Evolutionary conservation across 2,113 vertebrate species (phyloP).

Genomic region (Tragelaphus scriptus): DNA sequence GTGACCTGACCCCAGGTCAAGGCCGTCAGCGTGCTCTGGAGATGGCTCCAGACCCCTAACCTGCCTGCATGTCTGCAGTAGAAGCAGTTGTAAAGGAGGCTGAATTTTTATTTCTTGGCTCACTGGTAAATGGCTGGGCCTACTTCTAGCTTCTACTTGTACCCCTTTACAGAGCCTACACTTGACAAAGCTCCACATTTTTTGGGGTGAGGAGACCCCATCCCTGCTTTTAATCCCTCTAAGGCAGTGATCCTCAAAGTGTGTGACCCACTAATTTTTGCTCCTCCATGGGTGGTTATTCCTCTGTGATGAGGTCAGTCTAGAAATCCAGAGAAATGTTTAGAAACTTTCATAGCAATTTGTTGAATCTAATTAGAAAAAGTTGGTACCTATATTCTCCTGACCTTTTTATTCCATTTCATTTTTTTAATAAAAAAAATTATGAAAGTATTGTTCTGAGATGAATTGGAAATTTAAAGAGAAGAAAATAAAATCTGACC

Average conservation of each 20-base stretch:
- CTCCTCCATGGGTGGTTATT: neutral
- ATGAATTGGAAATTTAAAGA: neutral
- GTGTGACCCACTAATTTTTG: too few species aligned
- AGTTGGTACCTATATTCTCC: neutral
- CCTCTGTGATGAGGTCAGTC: neutral
- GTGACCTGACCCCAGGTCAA: neutral
- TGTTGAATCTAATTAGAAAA: neutral
- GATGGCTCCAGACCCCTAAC: accelerated
- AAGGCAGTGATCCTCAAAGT: neutral
- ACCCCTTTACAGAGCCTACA: neutral
- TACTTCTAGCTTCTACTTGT: neutral
- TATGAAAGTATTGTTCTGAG: neutral
- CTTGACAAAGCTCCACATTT: neutral
- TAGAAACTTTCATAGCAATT: neutral
- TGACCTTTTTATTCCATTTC: neutral
- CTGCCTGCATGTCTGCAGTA: too few species aligned
- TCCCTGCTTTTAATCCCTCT: neutral
- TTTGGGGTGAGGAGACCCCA: neutral
- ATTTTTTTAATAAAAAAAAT: neutral
- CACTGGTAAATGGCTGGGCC: neutral
- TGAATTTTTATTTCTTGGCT: neutral
- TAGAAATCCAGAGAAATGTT: neutral
- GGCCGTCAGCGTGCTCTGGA: neutral
- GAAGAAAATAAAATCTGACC: neutral
- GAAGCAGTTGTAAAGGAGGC: neutral